Percentiles rank a stretch among this genome's conserved stretches.
phyloP scores from a whole-genome alignment of 2,797 vertebrate species.

The Enteromius trimaculatus region DNA sequence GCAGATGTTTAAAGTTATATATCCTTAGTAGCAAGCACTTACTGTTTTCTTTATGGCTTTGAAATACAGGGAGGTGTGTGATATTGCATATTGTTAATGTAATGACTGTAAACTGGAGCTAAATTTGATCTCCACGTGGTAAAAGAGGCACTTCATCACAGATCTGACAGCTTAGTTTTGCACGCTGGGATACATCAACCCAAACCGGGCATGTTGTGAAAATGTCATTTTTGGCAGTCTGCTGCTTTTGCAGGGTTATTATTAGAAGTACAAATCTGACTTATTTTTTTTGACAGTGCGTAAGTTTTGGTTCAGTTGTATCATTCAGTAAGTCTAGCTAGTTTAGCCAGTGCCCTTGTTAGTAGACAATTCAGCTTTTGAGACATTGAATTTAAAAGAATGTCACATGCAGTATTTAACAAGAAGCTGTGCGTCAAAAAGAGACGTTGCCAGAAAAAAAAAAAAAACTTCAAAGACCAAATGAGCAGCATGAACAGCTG shows the following conservation, averaged over 20 bases:
- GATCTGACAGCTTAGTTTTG: conserved; percentile 19
- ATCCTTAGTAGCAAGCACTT: conserved; percentile 19
- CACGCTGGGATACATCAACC: neutral
- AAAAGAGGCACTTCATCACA: conserved; percentile 2
- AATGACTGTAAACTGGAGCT: neutral
- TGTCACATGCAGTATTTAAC: neutral
- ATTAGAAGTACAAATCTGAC: neutral
- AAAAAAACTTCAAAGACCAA: conserved; percentile 10
- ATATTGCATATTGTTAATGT: neutral
- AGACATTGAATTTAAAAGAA: neutral
- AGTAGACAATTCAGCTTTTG: neutral
- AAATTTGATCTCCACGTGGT: conserved; percentile 24
- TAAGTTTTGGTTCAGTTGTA: neutral
- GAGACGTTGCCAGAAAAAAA: neutral
- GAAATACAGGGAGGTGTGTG: conserved; percentile 8
- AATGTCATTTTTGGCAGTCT: conserved; percentile 30
- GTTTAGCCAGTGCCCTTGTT: neutral
- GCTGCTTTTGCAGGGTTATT: conserved; percentile 20
- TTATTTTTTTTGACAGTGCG: neutral
- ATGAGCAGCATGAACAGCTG: neutral
- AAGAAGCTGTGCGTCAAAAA: neutral
- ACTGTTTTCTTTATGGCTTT: neutral
- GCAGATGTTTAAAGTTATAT: conserved; percentile 49
- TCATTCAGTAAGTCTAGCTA: neutral
- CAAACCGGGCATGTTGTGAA: conserved; percentile 18